phyloP scores from a whole-genome alignment of 1,140 invertebrate species.

The Trichogramma pretiosum region DNA sequence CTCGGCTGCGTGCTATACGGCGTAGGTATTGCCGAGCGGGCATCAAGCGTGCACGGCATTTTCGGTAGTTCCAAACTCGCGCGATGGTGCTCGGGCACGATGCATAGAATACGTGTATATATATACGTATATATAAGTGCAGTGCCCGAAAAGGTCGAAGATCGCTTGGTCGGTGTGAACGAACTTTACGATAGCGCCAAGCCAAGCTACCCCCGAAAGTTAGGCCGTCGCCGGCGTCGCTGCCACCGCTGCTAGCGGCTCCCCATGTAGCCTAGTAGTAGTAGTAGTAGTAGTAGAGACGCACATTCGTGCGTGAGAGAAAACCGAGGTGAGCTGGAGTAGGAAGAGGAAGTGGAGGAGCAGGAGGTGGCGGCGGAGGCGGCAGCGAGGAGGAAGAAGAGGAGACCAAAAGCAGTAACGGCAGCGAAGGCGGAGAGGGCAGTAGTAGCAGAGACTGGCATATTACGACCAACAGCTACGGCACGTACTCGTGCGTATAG shows the following conservation, averaged over 20 bases:
- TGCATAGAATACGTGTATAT: too few species aligned
- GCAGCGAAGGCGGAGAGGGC: constrained; percentile 6
- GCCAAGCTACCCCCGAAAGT: constrained; percentile 20
- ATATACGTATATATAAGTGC: too few species aligned
- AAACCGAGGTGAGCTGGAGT: constrained; percentile 7
- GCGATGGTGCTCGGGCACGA: background rate
- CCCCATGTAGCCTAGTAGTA: too few species aligned
- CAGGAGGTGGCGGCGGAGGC: constrained; percentile 19
- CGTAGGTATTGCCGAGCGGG: background rate
- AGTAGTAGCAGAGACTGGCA: constrained; percentile 15
- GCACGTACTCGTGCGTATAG: too few species aligned
- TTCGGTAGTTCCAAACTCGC: constrained; percentile 7
- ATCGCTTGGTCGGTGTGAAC: constrained; percentile 30
- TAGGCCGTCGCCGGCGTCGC: too few species aligned
- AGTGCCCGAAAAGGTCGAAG: constrained; percentile 15
- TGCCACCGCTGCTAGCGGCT: too few species aligned
- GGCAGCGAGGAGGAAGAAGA: constrained; percentile 9
- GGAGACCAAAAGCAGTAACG: constrained; percentile 14
- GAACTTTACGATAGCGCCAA: constrained; percentile 30
- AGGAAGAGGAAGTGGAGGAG: background rate
- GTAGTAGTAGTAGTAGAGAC: constrained; percentile 31
- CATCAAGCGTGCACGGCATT: background rate
- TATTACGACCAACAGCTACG: too few species aligned
- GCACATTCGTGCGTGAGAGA: constrained; percentile 32
- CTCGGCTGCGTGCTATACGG: too few species aligned